Evolutionary conservation across 2,888 invertebrate genomes (phyloP).

Genomic region (Sicus ferrugineus): DNA sequence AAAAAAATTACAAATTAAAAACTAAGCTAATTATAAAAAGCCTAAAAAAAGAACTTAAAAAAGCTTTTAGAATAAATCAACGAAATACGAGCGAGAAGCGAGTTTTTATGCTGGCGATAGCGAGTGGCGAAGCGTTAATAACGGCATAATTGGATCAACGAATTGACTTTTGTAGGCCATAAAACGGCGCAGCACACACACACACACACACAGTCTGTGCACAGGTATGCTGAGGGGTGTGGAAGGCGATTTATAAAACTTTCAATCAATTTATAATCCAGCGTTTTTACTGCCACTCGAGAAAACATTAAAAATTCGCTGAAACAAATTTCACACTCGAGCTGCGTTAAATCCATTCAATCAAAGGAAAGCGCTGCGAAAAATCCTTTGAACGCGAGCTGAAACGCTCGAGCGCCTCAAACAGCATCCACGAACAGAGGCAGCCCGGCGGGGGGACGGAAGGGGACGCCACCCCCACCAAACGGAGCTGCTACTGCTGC

Average conservation of each 20-base stretch:
- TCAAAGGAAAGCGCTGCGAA: neutral
- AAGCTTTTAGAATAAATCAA: neutral
- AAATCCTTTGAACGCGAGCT: slow-evolving; percentile 5
- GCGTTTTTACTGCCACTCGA: neutral
- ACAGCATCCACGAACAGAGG: neutral
- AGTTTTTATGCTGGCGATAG: too few relatives aligned
- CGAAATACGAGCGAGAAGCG: too few relatives aligned
- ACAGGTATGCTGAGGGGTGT: neutral
- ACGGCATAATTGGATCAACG: neutral
- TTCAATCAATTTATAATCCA: slow-evolving; percentile 20
- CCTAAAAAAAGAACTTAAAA: neutral
- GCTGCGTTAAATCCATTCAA: slow-evolving; percentile 6
- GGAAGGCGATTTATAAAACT: neutral
- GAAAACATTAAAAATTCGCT: slow-evolving; percentile 20
- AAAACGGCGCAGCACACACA: neutral
- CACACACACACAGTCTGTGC: neutral
- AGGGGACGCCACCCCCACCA: neutral
- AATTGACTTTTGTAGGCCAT: neutral
- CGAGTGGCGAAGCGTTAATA: too few relatives aligned
- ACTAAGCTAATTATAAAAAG: neutral
- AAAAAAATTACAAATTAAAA: too few relatives aligned
- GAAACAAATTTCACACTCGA: slow-evolving; percentile 27
- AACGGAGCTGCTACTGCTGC: neutral
- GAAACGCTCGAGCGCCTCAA: slow-evolving; percentile 1
- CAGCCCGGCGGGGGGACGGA: too few relatives aligned